These are phyloP conservation scores for Gymnosoma rotundatum DNA, from an alignment of 2,888 invertebrate genomes.

Conservation along the genomic window DNA sequence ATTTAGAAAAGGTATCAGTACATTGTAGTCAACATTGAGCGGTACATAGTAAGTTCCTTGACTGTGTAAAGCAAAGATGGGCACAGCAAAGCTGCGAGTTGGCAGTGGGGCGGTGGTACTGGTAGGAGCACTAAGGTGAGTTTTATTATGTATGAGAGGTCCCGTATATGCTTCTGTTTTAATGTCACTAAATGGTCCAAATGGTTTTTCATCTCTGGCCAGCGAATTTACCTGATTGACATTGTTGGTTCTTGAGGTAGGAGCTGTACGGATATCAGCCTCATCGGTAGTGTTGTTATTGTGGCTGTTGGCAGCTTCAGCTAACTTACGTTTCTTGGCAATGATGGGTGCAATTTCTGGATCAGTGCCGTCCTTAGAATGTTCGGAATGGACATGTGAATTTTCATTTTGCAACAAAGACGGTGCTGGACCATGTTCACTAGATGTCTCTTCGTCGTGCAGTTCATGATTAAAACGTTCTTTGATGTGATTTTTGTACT, in stretches of 20 bases:
- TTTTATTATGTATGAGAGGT: slow-evolving; percentile 58
- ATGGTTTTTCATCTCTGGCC: slow-evolving; percentile 76
- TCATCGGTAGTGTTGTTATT: slow-evolving; percentile 63
- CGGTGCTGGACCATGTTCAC: slow-evolving; percentile 81
- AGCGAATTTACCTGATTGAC: slow-evolving; percentile 20
- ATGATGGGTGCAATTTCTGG: slow-evolving; percentile 80
- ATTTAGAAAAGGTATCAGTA: slow-evolving; percentile 87
- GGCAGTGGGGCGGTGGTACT: slow-evolving; percentile 73
- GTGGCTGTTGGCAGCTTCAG: slow-evolving; percentile 73
- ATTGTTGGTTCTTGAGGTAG: slow-evolving; percentile 69
- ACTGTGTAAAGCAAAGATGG: slow-evolving; percentile 95
- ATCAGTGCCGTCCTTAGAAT: slow-evolving; percentile 81
- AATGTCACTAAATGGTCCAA: slow-evolving; percentile 77
- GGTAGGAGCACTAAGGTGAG: slow-evolving; percentile 66
- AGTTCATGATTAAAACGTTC: slow-evolving; percentile 88
- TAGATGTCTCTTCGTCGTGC: slow-evolving; percentile 81
- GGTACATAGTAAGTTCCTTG: slow-evolving; percentile 95
- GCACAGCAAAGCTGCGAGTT: slow-evolving; percentile 84
- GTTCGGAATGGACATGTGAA: slow-evolving; percentile 80
- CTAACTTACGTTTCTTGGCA: slow-evolving; percentile 79
- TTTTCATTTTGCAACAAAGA: slow-evolving; percentile 79
- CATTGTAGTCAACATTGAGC: slow-evolving; percentile 89
- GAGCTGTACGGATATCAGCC: slow-evolving; percentile 64
- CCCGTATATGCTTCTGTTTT: slow-evolving; percentile 75
- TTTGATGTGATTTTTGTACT: slow-evolving; percentile 97